Evolutionary conservation across 2,113 vertebrate genomes (phyloP).

Genomic region (Paratilapia polleni): DNA sequence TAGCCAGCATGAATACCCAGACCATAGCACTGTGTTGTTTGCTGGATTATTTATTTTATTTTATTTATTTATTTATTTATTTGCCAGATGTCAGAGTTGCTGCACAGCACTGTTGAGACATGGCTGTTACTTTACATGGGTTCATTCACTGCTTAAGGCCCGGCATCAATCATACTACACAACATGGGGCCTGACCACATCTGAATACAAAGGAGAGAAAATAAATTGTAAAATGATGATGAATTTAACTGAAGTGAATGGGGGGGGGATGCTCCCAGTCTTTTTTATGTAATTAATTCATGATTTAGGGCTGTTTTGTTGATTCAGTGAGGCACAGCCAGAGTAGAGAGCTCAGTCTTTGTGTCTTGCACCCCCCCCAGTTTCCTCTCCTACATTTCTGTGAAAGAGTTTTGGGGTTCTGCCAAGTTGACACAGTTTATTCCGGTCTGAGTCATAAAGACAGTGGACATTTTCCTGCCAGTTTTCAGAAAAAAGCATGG

Average conservation of each 20-base stretch:
- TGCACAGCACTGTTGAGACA: constrained; percentile 11
- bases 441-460: not conserved
- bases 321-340: not conserved
- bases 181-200: not conserved
- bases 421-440: constrained; percentile 22
- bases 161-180: constrained; percentile 1
- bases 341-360: not conserved
- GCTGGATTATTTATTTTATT: constrained; percentile 9
- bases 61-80: not conserved
- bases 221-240: not conserved
- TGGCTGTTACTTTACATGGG: constrained; percentile 14
- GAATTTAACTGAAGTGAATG: not conserved
- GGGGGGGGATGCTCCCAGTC: not conserved
- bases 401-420: not conserved
- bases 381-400: not conserved
- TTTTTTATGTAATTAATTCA: constrained; percentile 7
- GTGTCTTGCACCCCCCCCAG: not conserved
- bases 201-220: not conserved
- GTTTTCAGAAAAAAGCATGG: not conserved
- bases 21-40: constrained; percentile 22
- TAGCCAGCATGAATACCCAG: constrained; percentile 27
- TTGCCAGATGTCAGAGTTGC: constrained; percentile 46
- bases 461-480: constrained; percentile 14
- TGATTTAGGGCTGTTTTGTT: constrained; percentile 22
- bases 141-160: constrained; percentile 14